Conservation (phyloP, 2,113 vertebrate species). For the Heterocephalus glaber region DNA sequence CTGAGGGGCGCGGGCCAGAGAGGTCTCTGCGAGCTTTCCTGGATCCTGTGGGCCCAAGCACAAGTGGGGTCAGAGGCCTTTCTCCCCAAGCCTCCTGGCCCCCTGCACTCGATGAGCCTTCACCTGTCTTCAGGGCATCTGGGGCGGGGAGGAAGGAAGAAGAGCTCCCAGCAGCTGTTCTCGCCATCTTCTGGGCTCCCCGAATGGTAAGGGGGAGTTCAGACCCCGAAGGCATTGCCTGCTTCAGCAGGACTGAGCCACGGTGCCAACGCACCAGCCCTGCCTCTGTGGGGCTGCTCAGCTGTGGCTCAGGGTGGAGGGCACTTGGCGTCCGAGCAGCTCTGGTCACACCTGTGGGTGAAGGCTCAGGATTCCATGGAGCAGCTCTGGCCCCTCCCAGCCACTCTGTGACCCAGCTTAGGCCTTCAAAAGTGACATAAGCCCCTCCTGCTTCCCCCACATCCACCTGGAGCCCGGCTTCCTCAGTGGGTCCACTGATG, state of each 20-base stretch:
- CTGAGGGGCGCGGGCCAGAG: too few relatives aligned
- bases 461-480: background rate
- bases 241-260: background rate
- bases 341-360: background rate
- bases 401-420: background rate
- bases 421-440: background rate
- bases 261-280: too few relatives aligned
- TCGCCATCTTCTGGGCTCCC: rapidly evolving
- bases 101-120: background rate
- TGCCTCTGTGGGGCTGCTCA: background rate
- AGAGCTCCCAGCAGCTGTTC: background rate
- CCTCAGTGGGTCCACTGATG: background rate
- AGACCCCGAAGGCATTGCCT: background rate
- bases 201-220: rapidly evolving
- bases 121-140: background rate
- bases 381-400: background rate
- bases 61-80: background rate
- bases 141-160: background rate
- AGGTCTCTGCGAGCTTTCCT: background rate
- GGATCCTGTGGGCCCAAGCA: background rate
- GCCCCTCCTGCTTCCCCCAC: background rate
- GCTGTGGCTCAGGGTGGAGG: background rate
- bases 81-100: background rate
- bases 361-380: background rate
- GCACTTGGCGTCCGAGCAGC: background rate